Evolutionary conservation across 2,888 invertebrate species (phyloP).

Genomic region (Lottia gigantea): DNA sequence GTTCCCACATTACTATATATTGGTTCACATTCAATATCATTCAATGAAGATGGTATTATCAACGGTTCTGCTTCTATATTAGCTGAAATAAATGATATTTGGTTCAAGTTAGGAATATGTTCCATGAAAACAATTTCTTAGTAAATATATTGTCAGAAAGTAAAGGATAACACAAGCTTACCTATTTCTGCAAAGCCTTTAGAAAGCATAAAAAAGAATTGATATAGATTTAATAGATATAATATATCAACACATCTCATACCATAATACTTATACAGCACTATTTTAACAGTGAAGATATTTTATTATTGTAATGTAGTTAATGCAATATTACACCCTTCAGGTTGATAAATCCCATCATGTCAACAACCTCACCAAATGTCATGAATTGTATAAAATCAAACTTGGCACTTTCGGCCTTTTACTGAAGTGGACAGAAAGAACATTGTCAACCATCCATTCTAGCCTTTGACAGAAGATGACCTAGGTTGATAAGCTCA

Average conservation of each 20-base stretch:
- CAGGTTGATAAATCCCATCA: no score
- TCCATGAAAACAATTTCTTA: neutral
- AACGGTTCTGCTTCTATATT: slow-evolving; percentile 55
- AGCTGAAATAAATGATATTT: slow-evolving; percentile 36
- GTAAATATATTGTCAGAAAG: no score
- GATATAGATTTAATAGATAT: neutral
- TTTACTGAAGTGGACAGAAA: slow-evolving; percentile 9
- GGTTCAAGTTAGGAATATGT: neutral
- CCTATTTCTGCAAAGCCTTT: slow-evolving; percentile 4
- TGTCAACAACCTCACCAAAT: no score
- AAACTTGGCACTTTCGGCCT: no score
- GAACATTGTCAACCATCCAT: neutral
- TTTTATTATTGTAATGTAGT: no score
- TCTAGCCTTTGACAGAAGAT: no score
- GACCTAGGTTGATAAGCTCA: no score
- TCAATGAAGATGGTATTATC: slow-evolving; percentile 38
- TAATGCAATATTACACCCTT: no score
- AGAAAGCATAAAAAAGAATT: neutral
- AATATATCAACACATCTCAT: no score
- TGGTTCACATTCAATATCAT: slow-evolving; percentile 47
- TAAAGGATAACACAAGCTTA: neutral
- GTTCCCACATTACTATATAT: slow-evolving; percentile 57
- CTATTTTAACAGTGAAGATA: no score
- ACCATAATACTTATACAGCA: no score
- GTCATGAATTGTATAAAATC: no score